Conservation (phyloP, 2,113 vertebrate genomes). For the Kryptolebias marmoratus region DNA sequence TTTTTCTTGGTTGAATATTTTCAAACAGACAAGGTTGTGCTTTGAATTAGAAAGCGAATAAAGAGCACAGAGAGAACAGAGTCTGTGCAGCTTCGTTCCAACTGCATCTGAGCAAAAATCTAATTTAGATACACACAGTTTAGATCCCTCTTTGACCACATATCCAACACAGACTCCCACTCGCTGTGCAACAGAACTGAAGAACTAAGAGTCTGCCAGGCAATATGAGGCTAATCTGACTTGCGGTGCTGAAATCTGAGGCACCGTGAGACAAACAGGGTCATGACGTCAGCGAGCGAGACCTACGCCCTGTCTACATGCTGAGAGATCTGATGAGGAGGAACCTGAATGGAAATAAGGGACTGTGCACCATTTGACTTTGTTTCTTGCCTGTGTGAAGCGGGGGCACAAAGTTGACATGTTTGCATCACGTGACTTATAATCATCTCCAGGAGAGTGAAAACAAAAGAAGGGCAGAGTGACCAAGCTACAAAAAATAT, state of each 20-base stretch:
- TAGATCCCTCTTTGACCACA: slow-evolving; percentile 42
- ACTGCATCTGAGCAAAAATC: slow-evolving; percentile 56
- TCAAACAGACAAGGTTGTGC: slow-evolving; percentile 11
- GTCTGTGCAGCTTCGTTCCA: slow-evolving; percentile 34
- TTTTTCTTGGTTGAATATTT: background rate
- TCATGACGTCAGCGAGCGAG: slow-evolving; percentile 52
- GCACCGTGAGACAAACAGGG: slow-evolving; percentile 31
- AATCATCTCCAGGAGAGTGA: slow-evolving; percentile 22
- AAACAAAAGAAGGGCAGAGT: slow-evolving; percentile 4
- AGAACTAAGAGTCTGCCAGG: slow-evolving; percentile 65
- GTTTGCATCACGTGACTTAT: slow-evolving; percentile 29
- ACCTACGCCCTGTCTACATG: slow-evolving; percentile 40
- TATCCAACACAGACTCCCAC: slow-evolving; percentile 26
- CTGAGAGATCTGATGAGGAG: slow-evolving; percentile 34
- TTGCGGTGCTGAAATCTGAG: slow-evolving; percentile 57
- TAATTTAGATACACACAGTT: slow-evolving; percentile 48
- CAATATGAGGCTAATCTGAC: slow-evolving; percentile 62
- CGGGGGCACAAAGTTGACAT: slow-evolving; percentile 39
- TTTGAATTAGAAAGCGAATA: slow-evolving; percentile 44
- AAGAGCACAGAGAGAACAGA: slow-evolving; percentile 14
- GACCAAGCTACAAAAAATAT: slow-evolving; percentile 8
- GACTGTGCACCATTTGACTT: slow-evolving; percentile 17
- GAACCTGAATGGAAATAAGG: background rate
- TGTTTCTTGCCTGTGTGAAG: slow-evolving; percentile 25
- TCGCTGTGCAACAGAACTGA: slow-evolving; percentile 53